Conservation (phyloP, 1,140 invertebrate genomes). For the Sarcophaga bullata region DNA sequence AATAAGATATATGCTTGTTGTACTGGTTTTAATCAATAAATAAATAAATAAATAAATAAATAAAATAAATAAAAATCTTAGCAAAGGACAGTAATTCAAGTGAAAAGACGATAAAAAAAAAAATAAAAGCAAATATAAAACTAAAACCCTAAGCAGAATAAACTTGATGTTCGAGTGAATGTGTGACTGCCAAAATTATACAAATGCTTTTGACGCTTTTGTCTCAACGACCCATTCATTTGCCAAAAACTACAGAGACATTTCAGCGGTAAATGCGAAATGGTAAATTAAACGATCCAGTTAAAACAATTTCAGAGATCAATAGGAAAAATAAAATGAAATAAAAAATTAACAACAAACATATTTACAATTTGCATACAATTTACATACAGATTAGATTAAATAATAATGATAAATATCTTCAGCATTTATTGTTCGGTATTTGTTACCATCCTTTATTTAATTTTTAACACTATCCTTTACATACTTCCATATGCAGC, state of each 20-base stretch:
- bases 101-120: background rate
- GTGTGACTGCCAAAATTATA: slow-evolving; percentile 10
- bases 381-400: slow-evolving; percentile 14
- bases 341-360: background rate
- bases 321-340: background rate
- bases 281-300: background rate
- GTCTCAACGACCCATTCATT: slow-evolving; percentile 9
- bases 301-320: background rate
- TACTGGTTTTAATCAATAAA: too few relatives aligned
- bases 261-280: background rate
- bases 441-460: background rate
- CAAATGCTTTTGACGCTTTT: slow-evolving; percentile 6
- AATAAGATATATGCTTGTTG: too few relatives aligned
- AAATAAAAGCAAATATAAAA: background rate
- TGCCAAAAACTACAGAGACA: slow-evolving; percentile 20
- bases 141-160: too few relatives aligned
- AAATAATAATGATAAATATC: background rate
- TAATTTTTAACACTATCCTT: background rate
- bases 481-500: background rate
- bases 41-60: too few relatives aligned
- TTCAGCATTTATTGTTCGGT: background rate
- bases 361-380: background rate
- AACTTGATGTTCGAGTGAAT: background rate
- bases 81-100: background rate
- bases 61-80: too few relatives aligned